Conservation (phyloP, 2,797 vertebrate species). For the Babyrousa celebensis region DNA sequence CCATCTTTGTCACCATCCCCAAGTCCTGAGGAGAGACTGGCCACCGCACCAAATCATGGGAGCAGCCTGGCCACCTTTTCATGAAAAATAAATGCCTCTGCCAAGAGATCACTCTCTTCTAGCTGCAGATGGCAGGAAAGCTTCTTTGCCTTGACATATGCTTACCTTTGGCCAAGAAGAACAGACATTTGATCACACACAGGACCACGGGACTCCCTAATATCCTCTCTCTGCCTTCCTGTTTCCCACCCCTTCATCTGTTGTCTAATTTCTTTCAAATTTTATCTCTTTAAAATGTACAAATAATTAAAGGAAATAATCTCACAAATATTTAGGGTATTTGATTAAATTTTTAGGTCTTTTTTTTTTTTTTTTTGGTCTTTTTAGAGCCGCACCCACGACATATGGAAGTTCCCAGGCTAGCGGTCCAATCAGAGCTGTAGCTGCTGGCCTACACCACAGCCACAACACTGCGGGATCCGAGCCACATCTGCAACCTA, state of each 20-base stretch:
- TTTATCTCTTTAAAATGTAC: constrained; percentile 26
- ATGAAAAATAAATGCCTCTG: background rate
- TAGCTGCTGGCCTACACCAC: too few species aligned
- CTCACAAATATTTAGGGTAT: background rate
- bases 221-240: background rate
- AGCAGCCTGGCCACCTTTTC: background rate
- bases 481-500: too few species aligned
- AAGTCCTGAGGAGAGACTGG: background rate
- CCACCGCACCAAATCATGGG: background rate
- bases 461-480: too few species aligned
- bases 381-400: too few species aligned
- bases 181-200: background rate
- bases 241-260: background rate
- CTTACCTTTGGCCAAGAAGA: background rate
- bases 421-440: too few species aligned
- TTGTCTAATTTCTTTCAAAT: background rate
- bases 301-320: constrained; percentile 29
- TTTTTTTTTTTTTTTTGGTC: too few species aligned
- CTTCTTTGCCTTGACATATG: background rate
- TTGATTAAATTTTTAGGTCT: background rate
- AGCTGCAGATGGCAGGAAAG: background rate
- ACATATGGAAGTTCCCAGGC: too few species aligned
- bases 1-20: background rate
- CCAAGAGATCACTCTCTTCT: background rate
- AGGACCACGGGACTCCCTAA: background rate